Base-by-base conservation (phyloP, 2,888 invertebrate genomes). In the Lysandra coridon region DNA sequence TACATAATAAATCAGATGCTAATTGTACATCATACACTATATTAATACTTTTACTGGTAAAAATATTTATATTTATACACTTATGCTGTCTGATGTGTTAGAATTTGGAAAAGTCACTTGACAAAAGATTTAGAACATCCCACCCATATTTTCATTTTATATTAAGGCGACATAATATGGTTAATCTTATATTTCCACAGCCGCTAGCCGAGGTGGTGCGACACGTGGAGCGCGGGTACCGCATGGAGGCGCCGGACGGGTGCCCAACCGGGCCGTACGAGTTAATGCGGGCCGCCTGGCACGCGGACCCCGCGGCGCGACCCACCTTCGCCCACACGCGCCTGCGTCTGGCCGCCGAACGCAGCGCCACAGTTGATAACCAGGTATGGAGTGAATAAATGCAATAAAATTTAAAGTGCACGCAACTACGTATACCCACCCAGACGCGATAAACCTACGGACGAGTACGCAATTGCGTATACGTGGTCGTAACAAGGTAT, bases 171-270 rank as follows among this genome's bases (percentile, higher is more conserved):
- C 49, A 49, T 49, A 10, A 49, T 49, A 2, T 1, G 49, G 49
- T 49, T 49, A 44, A 10, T 10, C 44, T 44, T 44, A 49, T 57
- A 57, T 30, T 62, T 33, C 0, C 17, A 0, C 86, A 98, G 98
- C 98, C 98, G 83, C 95, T 98, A 84, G 97, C 97, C 78, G 98
- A 98, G 91, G 98, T 99, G 84, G 98, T 99, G 69, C 98, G 98
- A 88, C 99, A 99, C 93, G 99, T 99, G 83, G 99, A 99, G 94
- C 98, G 98, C 91, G 99, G 99, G 73, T 99, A 99, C 94, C 98
- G 99, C 95, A 99, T 99, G 99, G 99, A 99, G 95, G 97, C 99
- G 82, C 99, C 99, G 1, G 99, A 99, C 95, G 99, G 99, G 85
- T 99, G 99, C 94, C 99, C 99, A 40, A 95, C 97, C 0, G 98